A percentile compares a stretch with the other conserved stretches of the same genome.
phyloP scores from a whole-genome alignment of 1,140 invertebrate genomes.

The Leptinotarsa defecta region DNA sequence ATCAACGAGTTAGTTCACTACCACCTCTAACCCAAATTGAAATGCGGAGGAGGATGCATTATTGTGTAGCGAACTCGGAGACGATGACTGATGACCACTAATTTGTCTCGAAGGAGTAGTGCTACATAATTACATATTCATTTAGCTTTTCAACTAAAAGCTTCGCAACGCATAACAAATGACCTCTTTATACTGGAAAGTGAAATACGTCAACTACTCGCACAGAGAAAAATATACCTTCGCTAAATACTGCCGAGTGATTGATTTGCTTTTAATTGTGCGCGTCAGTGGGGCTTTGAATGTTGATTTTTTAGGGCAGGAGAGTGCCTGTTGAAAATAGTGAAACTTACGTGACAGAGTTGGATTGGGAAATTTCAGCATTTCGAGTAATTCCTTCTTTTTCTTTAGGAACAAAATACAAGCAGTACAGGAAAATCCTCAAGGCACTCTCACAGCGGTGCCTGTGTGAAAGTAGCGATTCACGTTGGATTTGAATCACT shows the following conservation, averaged over 20 bases:
- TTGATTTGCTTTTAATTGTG: slow-evolving; percentile 16
- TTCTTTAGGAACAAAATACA: no score
- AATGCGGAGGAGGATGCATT: no score
- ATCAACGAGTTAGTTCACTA: no score
- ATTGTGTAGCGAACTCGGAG: not conserved
- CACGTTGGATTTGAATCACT: no score
- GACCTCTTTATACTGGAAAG: slow-evolving; percentile 7
- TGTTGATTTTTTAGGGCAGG: slow-evolving; percentile 1
- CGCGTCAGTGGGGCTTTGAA: not conserved
- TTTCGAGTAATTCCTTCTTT: no score
- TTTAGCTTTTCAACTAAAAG: slow-evolving; percentile 23
- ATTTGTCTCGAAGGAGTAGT: slow-evolving; percentile 29
- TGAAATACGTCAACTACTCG: slow-evolving; percentile 6
- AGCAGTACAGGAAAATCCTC: no score
- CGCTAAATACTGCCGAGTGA: slow-evolving; percentile 12
- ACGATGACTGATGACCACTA: slow-evolving; percentile 28
- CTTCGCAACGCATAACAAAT: slow-evolving; percentile 11
- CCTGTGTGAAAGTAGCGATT: no score
- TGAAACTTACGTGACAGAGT: not conserved
- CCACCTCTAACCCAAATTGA: no score
- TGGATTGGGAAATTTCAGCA: no score
- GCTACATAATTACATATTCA: slow-evolving; percentile 34
- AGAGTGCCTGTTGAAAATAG: slow-evolving; percentile 3
- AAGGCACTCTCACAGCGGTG: no score
- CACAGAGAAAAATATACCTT: slow-evolving; percentile 7